A percentile compares a stretch with the other conserved stretches of the same genome.
These are phyloP conservation scores for Uloborus plumipes DNA, from an alignment of 2,888 invertebrate genomes.

Conservation along the genomic window DNA sequence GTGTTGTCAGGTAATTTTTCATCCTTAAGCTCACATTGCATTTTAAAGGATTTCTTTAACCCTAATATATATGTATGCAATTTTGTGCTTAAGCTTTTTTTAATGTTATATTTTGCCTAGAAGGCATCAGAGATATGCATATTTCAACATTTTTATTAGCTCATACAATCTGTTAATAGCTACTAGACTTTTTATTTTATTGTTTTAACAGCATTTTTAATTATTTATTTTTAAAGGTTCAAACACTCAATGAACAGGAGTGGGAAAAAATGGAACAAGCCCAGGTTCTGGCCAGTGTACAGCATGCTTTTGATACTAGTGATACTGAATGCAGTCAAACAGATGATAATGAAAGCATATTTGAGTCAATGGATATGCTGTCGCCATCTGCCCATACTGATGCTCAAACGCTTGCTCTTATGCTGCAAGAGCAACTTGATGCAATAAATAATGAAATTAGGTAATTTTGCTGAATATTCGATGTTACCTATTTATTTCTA, in stretches of 20 bases:
- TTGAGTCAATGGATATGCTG: conserved; percentile 79
- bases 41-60: too few species aligned
- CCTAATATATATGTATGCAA: too few species aligned
- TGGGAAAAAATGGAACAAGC: conserved; percentile 91
- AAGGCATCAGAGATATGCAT: too few species aligned
- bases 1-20: too few species aligned
- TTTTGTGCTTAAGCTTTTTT: too few species aligned
- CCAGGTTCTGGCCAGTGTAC: conserved; percentile 90
- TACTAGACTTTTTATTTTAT: too few species aligned
- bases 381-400: conserved; percentile 84
- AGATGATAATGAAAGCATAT: conserved; percentile 84
- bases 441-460: conserved; percentile 99
- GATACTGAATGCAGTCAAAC: conserved; percentile 72
- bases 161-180: too few species aligned
- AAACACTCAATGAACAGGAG: conserved; percentile 74
- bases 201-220: too few species aligned
- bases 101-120: too few species aligned
- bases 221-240: conserved; percentile 38
- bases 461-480: conserved; percentile 12
- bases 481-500: too few species aligned
- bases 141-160: too few species aligned
- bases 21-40: too few species aligned
- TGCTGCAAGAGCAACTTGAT: conserved; percentile 99
- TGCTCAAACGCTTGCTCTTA: conserved; percentile 96
- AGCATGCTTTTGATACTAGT: conserved; percentile 91